These are phyloP conservation scores for Zophobas morio DNA, from an alignment of 1,140 invertebrate species.

Conservation along the genomic window DNA sequence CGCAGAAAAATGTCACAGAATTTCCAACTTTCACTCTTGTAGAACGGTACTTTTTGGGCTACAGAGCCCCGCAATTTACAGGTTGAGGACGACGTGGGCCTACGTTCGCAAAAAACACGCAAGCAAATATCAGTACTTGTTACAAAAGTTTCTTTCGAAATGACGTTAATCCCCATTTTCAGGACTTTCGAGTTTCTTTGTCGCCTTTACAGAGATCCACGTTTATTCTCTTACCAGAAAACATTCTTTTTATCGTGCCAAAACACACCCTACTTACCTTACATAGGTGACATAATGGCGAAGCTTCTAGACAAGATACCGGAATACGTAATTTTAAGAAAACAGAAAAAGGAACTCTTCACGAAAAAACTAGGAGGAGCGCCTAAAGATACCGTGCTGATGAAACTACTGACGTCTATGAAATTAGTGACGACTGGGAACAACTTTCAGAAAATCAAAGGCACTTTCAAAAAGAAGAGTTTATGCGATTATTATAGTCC, in stretches of 20 bases:
- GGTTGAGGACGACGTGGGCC: constrained; percentile 69
- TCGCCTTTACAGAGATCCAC: constrained; percentile 67
- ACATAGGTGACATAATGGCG: constrained; percentile 68
- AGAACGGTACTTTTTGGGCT: constrained; percentile 71
- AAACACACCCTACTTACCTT: constrained; percentile 67
- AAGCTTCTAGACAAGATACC: constrained; percentile 65
- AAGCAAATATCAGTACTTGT: constrained; percentile 68
- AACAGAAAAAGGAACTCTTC: neutral
- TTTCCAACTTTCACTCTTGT: constrained; percentile 73
- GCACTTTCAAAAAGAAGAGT: constrained; percentile 30
- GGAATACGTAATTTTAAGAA: constrained; percentile 45
- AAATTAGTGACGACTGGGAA: constrained; percentile 27
- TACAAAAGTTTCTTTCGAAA: too few relatives aligned
- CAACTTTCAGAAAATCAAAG: constrained; percentile 38
- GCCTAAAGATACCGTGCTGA: constrained; percentile 1
- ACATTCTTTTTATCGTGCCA: constrained; percentile 65
- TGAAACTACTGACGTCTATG: constrained; percentile 28
- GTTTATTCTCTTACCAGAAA: constrained; percentile 64
- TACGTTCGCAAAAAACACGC: constrained; percentile 70
- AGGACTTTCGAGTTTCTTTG: constrained; percentile 68
- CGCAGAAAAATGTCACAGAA: constrained; percentile 70
- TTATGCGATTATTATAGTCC: constrained; percentile 60
- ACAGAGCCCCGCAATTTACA: constrained; percentile 71
- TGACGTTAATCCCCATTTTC: constrained; percentile 47
- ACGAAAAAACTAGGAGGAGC: neutral